Conservation (phyloP, 2,888 invertebrate species). For the Agonopterix alstromeriana region DNA sequence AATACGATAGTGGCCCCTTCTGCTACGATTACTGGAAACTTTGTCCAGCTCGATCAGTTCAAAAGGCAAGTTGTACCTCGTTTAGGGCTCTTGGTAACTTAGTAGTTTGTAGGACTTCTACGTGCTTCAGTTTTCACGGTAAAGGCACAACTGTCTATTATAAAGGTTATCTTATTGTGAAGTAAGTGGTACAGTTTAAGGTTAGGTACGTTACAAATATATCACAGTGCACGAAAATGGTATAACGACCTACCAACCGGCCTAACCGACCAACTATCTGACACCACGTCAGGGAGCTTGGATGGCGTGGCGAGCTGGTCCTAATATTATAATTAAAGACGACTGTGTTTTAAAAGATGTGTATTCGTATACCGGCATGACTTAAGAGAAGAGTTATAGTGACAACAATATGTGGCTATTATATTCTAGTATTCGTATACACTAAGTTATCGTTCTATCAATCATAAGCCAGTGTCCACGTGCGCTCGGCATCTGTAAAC, state of each 20-base stretch:
- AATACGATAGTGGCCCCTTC: conserved; percentile 15
- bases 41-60: conserved; percentile 28
- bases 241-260: not conserved
- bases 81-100: conserved; percentile 27
- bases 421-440: not conserved
- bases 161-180: too few relatives aligned
- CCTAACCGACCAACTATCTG: too few relatives aligned
- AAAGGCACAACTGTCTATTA: not conserved
- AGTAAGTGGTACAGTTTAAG: too few relatives aligned
- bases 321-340: too few relatives aligned
- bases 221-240: not conserved
- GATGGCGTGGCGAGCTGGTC: too few relatives aligned
- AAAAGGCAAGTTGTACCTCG: conserved; percentile 30
- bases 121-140: conserved; percentile 7
- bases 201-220: too few relatives aligned
- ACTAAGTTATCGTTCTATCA: conserved; percentile 13
- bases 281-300: too few relatives aligned
- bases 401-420: too few relatives aligned
- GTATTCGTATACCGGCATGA: too few relatives aligned
- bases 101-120: conserved; percentile 43
- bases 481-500: conserved; percentile 46
- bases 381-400: too few relatives aligned
- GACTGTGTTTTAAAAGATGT: too few relatives aligned
- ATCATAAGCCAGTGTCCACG: conserved; percentile 16
- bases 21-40: conserved; percentile 24